Evolutionary conservation across 2,888 invertebrate species (phyloP).

Genomic region (Pollenia griseotomentosa): DNA sequence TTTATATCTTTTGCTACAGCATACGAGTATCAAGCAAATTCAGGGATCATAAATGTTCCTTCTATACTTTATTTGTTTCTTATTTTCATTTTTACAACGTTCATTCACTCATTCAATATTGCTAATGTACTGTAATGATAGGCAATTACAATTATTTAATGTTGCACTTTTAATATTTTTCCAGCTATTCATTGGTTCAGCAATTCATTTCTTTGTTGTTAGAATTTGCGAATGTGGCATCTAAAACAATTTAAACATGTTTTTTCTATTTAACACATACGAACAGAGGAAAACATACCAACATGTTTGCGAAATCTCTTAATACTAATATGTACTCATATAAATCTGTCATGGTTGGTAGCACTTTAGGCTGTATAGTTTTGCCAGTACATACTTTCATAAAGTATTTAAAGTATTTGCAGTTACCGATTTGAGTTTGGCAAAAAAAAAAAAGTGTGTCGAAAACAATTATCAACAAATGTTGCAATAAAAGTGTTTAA

Average conservation of each 20-base stretch:
- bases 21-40: conserved; percentile 6
- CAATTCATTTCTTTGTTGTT: conserved; percentile 59
- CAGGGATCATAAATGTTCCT: conserved; percentile 48
- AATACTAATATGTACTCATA: conserved; percentile 40
- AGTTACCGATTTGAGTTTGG: conserved; percentile 27
- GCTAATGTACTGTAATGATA: conserved; percentile 82
- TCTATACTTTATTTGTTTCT: conserved; percentile 29
- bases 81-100: conserved; percentile 39
- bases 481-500: conserved; percentile 28
- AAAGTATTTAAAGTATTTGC: background rate
- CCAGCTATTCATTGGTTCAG: conserved; percentile 7
- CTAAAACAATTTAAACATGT: conserved; percentile 59
- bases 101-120: conserved; percentile 80
- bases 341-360: conserved; percentile 71
- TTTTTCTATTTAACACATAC: conserved; percentile 9
- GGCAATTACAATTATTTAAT: conserved; percentile 72
- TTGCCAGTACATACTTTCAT: conserved; percentile 10
- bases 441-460: conserved; percentile 50
- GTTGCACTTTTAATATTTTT: conserved; percentile 64
- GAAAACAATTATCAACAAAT: conserved; percentile 68
- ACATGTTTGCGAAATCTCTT: conserved; percentile 21
- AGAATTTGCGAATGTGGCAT: conserved; percentile 38
- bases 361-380: conserved; percentile 38
- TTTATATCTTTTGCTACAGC: background rate
- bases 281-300: background rate